These are phyloP conservation scores for Tragelaphus eurycerus DNA, from an alignment of 2,797 vertebrate species.

Conservation along the genomic window DNA sequence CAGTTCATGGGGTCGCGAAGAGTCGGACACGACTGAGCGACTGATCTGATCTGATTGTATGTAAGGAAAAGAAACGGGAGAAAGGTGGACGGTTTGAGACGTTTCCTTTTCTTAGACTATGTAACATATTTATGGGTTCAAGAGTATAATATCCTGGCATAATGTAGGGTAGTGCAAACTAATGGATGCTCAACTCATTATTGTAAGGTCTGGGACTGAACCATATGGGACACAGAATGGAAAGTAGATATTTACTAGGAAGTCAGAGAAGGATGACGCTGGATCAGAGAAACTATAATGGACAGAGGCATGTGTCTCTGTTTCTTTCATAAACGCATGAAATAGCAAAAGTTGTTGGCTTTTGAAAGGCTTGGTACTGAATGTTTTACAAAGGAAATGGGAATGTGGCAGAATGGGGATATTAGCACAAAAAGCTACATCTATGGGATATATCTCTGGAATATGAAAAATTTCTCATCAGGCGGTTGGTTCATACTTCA, in stretches of 20 bases:
- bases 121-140: neutral
- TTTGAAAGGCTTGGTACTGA: neutral
- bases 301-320: neutral
- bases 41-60: neutral
- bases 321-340: neutral
- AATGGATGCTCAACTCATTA: neutral
- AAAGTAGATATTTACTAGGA: neutral
- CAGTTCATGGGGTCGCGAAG: too few relatives aligned
- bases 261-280: neutral
- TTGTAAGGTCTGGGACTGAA: neutral
- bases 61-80: neutral
- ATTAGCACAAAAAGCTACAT: neutral
- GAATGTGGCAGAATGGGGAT: neutral
- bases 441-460: neutral
- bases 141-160: neutral
- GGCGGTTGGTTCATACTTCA: neutral
- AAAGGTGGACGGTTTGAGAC: neutral
- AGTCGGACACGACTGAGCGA: too few relatives aligned
- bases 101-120: neutral
- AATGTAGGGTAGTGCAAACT: neutral
- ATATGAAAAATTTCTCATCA: neutral
- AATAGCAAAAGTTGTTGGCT: neutral
- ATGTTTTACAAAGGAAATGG: neutral
- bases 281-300: neutral
- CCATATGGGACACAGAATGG: neutral